These are phyloP conservation scores for Palythoa heliodiscus DNA, from an alignment of 92 coral and sea anemone species.

Conservation along the genomic window DNA sequence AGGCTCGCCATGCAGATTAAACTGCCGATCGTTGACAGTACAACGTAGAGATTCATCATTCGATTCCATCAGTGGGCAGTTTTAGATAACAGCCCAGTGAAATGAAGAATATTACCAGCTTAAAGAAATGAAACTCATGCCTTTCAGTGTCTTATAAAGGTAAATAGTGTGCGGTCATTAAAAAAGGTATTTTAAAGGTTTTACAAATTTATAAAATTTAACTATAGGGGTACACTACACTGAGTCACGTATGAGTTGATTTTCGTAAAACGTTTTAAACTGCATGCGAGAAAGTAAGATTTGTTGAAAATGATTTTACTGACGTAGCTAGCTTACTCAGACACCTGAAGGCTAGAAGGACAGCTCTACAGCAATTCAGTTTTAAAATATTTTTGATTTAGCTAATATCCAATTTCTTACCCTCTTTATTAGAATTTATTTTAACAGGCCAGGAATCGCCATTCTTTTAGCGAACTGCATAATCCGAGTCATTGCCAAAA, in stretches of 20 bases:
- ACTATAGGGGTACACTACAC: too few species aligned
- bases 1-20: neutral
- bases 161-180: neutral
- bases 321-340: too few species aligned
- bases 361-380: too few species aligned
- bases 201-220: too few species aligned
- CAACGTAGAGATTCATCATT: neutral
- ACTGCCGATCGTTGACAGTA: neutral
- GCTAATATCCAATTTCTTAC: neutral
- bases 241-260: too few species aligned
- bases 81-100: conserved; percentile 1
- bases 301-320: too few species aligned
- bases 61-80: neutral
- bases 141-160: neutral
- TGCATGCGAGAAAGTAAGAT: too few species aligned
- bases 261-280: too few species aligned
- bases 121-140: neutral
- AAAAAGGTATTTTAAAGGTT: too few species aligned
- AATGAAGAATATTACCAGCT: neutral
- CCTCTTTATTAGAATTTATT: neutral
- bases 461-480: neutral
- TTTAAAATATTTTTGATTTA: too few species aligned
- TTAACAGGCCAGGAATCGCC: neutral
- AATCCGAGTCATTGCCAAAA: neutral
- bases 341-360: too few species aligned